phyloP scores from a whole-genome alignment of 2,797 vertebrate genomes.

The Siniperca obscura region DNA sequence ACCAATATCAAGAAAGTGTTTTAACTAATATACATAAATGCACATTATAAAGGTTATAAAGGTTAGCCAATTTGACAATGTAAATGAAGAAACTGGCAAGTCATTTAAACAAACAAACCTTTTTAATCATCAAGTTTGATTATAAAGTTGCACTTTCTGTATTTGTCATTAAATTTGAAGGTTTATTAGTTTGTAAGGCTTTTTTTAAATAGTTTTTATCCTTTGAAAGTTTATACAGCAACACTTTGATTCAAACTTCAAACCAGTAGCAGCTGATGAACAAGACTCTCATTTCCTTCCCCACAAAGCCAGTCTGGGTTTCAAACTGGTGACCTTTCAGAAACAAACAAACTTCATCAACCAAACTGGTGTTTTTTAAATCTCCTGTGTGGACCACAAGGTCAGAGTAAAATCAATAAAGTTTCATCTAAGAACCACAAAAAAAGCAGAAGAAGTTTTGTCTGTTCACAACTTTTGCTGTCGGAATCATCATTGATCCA shows the following conservation, averaged over 20 bases:
- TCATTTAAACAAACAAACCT: not conserved
- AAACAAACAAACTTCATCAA: not conserved
- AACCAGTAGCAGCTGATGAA: not conserved
- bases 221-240: not conserved
- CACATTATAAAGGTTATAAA: not conserved
- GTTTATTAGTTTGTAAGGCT: not conserved
- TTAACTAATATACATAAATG: not conserved
- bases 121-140: not conserved
- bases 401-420: constrained; percentile 11
- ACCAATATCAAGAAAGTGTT: too few species aligned
- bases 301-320: not conserved
- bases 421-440: constrained; percentile 25
- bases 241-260: not conserved
- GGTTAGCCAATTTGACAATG: not conserved
- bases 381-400: not conserved
- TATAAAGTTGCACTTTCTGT: not conserved
- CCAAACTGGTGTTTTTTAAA: not conserved
- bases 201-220: not conserved
- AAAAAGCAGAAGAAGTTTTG: constrained; percentile 8
- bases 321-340: not conserved
- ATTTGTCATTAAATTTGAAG: not conserved
- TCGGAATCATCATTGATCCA: not conserved
- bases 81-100: not conserved
- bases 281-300: not conserved
- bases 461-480: not conserved